Conservation (phyloP, 2,113 vertebrate species). For the Sinosuthora webbiana region DNA sequence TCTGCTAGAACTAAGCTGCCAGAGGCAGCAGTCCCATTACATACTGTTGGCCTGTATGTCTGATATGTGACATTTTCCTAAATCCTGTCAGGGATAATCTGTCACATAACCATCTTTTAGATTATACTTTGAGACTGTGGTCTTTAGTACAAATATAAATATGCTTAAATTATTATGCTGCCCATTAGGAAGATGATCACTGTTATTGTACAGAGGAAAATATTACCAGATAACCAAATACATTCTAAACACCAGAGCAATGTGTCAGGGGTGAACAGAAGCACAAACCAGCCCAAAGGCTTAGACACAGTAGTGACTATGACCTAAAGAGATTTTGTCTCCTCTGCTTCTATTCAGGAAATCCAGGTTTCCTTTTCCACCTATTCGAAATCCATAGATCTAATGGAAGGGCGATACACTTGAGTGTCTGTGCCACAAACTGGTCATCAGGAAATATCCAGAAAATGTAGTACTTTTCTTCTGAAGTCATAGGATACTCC, state of each 20-base stretch:
- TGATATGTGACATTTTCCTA: not conserved
- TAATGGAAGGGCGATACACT: not conserved
- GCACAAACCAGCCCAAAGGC: not conserved
- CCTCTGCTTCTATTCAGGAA: not conserved
- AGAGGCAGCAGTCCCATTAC: not conserved
- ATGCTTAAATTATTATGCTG: not conserved
- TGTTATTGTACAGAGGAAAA: not conserved
- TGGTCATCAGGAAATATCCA: not conserved
- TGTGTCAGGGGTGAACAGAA: not conserved
- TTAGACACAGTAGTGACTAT: not conserved
- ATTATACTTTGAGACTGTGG: slow-evolving; percentile 1
- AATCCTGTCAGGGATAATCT: slow-evolving; percentile 7
- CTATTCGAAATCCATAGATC: not conserved
- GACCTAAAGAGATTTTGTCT: not conserved
- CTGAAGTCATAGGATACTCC: not conserved
- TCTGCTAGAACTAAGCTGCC: slow-evolving; percentile 25
- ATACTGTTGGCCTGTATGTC: not conserved
- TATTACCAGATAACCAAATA: not conserved
- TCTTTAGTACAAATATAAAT: not conserved
- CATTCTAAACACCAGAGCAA: not conserved
- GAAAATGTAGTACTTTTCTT: not conserved
- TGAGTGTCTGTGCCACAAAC: not conserved
- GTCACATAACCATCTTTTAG: slow-evolving; percentile 1
- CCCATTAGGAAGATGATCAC: not conserved
- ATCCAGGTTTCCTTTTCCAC: not conserved